Evolutionary conservation across 2,113 vertebrate genomes (phyloP), one percentile per base, ranked within the genome.

Genomic region (Myiagra hebetior): DNA sequence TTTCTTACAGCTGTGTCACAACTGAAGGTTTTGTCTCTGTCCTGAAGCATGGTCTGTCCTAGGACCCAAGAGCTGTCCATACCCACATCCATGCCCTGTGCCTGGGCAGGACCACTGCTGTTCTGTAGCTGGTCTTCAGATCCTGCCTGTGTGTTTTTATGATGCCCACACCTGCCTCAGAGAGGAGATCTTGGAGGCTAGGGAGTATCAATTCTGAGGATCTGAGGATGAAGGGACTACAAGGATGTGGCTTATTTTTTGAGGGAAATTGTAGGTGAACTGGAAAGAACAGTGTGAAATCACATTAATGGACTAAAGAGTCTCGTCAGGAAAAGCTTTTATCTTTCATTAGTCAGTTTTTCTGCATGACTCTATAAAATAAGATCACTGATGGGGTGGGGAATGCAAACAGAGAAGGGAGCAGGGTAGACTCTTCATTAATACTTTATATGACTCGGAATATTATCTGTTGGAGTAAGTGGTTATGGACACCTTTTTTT

Each of bases 291-390:
- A 24, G 26, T 17, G 10, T 52, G 28, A 22, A 55, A 47, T 90
- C 22, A 16, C 14, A 24, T 67, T 83, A 85, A 93, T 74, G 56
- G 75, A 85, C 50, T 69, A 4, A 60, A 69, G 50, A 53, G 74
- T 69, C 55, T 70, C 89, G 85, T 75, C 70, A 77, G 85, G 67
- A 91, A 81, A 77, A 87, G 67, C 75, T 91, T 95, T 93, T 93
- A 42, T 82, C 41, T 86, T 63, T 59, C 22, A 37, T 95, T 84
- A 44, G 27, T 86, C 39, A 9, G 22, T 69, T 89, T 82, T 87
- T 90, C 27, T 53, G 75, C 47, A 41, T 67, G 50, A 77, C 42
- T 88, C 31, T 84, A 11, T 65, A 88, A 93, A 96, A 80, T 83
- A 67, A 74, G 47, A 86, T 68, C 1, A 2, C 15, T 81, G 87